These are phyloP conservation scores for Atlantisia rogersi DNA, from an alignment of 2,113 vertebrate genomes.

Conservation along the genomic window DNA sequence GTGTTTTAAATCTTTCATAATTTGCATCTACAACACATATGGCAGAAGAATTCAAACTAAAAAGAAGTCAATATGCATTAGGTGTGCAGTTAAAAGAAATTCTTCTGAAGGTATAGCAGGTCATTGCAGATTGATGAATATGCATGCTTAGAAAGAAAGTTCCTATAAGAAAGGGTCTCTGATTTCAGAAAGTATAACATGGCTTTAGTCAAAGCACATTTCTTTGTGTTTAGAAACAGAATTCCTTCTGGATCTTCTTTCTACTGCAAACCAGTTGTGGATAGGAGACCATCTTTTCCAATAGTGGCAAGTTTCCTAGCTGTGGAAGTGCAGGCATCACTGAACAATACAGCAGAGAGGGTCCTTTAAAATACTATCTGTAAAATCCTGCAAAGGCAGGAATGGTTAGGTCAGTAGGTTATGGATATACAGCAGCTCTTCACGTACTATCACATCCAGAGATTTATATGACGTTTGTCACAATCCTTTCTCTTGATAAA, in stretches of 20 bases:
- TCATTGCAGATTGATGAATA: background rate
- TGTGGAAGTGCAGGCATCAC: background rate
- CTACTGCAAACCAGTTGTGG: background rate
- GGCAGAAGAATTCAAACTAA: background rate
- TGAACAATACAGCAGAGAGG: background rate
- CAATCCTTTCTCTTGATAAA: background rate
- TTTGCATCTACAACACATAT: background rate
- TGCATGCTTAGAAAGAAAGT: background rate
- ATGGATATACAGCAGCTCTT: background rate
- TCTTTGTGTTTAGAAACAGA: background rate
- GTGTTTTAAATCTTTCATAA: background rate
- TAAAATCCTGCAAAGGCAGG: background rate
- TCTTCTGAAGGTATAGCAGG: background rate
- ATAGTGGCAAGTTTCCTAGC: background rate
- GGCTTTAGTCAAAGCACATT: background rate
- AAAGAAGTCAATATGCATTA: background rate
- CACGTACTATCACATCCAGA: background rate
- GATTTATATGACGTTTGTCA: background rate
- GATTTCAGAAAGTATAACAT: background rate
- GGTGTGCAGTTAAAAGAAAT: background rate
- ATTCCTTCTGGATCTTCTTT: background rate
- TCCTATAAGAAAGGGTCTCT: background rate
- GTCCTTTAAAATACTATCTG: background rate
- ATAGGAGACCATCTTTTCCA: background rate
- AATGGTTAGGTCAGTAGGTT: background rate